Base-by-base conservation (phyloP, 2,888 invertebrate genomes). In the Asteroscopus sphinx region DNA sequence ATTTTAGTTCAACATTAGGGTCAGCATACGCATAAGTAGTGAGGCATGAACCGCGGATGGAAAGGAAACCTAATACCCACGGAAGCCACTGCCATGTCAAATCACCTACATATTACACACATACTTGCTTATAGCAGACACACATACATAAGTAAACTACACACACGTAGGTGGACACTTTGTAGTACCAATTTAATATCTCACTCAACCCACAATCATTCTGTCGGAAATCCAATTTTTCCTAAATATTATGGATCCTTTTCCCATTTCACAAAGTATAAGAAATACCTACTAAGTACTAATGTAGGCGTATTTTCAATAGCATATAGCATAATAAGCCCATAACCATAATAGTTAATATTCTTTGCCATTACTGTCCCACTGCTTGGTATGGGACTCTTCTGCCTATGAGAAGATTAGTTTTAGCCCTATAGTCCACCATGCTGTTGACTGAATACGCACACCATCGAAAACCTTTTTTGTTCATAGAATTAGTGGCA, bases 11-110 rank as follows among this genome's bases (percentile, higher is more conserved):
- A 44, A 56, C 36, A 69, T 66, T 72, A 73, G 54, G 70, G 73
- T 77, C 77, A 73, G 47, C 35, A 60, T 17, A 60, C 57, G 28
- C 49, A 39, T 58, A 56, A 13, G 45, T 70, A 85, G 58, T 79
- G 82, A 85, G 61, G 85, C 87, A 73, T 87, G 76, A 81, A 79
- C 77, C 64, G 79, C 76, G 79, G 68, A 65, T 78, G 76, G 81
- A 82, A 80, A 79, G 63, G 83, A 70, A 90, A 90, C 84, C 76
- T 65, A 83, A 89, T 86, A 89, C 74, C 73, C 67, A 82, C 85
- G 87, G 91, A 90, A 91, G 89, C 91, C 90, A 83, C 80, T 80
- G 77, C 72, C 66, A 78, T 73, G 74, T 69, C 66, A 42, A 69
- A 65, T 61, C 62, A 44, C 55, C 55, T 62, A 67, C 42, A 56